These are phyloP conservation scores for Xerus rutilus DNA, from an alignment of 2,797 vertebrate species.

Conservation along the genomic window DNA sequence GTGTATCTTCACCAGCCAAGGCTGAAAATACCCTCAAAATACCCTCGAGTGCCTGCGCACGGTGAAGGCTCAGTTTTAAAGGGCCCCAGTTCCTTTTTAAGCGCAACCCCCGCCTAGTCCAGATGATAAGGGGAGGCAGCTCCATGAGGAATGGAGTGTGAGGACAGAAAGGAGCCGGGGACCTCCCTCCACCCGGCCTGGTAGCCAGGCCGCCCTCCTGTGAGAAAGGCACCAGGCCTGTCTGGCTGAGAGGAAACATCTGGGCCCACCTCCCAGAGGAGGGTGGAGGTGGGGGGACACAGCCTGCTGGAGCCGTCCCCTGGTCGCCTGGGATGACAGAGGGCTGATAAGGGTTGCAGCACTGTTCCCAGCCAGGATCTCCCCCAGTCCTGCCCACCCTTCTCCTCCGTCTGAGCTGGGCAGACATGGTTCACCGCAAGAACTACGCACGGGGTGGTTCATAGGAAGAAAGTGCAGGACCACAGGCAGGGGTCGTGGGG, in stretches of 20 bases:
- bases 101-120: not conserved
- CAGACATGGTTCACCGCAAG: not conserved
- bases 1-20: not conserved
- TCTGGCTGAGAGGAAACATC: slow-evolving; percentile 38
- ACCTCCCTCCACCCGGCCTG: not conserved
- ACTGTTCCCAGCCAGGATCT: not conserved
- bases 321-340: too few species aligned
- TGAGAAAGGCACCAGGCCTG: not conserved
- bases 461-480: accelerated
- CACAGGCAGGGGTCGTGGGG: not conserved
- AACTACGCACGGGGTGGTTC: not conserved
- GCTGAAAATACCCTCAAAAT: slow-evolving; percentile 50
- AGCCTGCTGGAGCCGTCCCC: not conserved
- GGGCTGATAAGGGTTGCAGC: not conserved
- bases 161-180: not conserved
- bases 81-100: not conserved
- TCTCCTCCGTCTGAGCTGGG: not conserved
- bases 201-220: not conserved
- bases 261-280: not conserved
- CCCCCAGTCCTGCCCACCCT: not conserved
- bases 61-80: slow-evolving; percentile 17
- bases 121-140: slow-evolving; percentile 44
- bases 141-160: not conserved
- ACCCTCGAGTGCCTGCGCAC: not conserved
- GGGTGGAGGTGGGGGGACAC: not conserved